phyloP scores from a whole-genome alignment of 2,888 invertebrate genomes.

The Pristionchus japonicus region DNA sequence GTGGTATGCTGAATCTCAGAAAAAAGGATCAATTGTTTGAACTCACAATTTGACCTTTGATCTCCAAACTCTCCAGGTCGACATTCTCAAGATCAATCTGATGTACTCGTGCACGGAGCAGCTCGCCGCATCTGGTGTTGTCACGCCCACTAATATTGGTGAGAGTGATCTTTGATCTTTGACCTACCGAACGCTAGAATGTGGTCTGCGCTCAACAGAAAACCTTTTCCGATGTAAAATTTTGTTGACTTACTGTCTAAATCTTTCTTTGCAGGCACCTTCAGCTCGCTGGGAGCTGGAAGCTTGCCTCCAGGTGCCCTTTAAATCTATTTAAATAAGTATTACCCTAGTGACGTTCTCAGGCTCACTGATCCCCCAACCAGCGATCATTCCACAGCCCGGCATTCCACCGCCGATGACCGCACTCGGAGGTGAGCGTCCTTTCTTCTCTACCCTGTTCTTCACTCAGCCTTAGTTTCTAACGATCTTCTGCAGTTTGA shows the following conservation, averaged over 20 bases:
- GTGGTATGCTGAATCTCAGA: no score
- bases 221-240: no score
- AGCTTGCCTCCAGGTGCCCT: background rate
- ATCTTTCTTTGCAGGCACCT: slow-evolving; percentile 26
- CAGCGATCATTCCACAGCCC: background rate
- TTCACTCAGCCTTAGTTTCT: no score
- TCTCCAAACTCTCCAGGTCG: slow-evolving; percentile 57
- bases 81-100: slow-evolving; percentile 73
- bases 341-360: background rate
- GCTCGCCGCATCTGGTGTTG: slow-evolving; percentile 16
- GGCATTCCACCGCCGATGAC: background rate
- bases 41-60: no score
- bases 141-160: background rate
- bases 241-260: no score
- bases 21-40: no score
- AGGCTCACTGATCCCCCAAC: background rate
- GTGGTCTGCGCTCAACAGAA: background rate
- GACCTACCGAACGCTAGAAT: background rate
- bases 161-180: background rate
- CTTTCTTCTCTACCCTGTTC: background rate
- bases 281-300: background rate
- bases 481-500: background rate
- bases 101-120: slow-evolving; percentile 71
- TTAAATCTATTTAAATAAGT: background rate
- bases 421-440: background rate